A percentile compares a stretch with the other conserved stretches of the same genome.
Evolutionary conservation across 2,113 vertebrate genomes (phyloP).

Genomic region (Carassius carassius): DNA sequence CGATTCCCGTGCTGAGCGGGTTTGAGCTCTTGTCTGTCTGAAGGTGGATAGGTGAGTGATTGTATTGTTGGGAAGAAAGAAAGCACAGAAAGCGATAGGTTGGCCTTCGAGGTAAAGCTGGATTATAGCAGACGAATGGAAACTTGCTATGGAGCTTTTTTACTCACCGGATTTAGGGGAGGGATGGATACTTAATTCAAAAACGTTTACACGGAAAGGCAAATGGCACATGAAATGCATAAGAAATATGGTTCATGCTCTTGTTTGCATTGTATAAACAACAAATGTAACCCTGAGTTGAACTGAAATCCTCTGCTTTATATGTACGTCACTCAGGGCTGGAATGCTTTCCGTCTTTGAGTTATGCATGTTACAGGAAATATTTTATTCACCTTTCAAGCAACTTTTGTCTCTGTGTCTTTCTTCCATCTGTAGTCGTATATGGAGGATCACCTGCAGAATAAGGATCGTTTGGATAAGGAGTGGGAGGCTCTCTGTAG

Average conservation of each 20-base stretch:
- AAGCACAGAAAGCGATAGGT: constrained; percentile 44
- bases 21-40: constrained; percentile 45
- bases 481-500: constrained; percentile 95
- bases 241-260: background rate
- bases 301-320: background rate
- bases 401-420: background rate
- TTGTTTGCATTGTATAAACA: constrained; percentile 9
- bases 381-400: background rate
- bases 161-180: constrained; percentile 26
- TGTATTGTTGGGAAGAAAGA: constrained; percentile 44
- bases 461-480: constrained; percentile 91
- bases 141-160: constrained; percentile 31
- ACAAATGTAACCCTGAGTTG: background rate
- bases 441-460: constrained; percentile 98
- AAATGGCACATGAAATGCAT: constrained; percentile 14
- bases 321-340: background rate
- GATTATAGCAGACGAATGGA: constrained; percentile 43
- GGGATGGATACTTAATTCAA: constrained; percentile 28
- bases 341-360: background rate
- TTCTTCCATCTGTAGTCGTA: constrained; percentile 80
- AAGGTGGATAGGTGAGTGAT: constrained; percentile 43
- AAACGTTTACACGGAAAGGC: constrained; percentile 23
- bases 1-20: constrained; percentile 34
- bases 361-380: background rate
- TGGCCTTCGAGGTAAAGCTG: constrained; percentile 47